phyloP scores from a whole-genome alignment of 2,113 vertebrate genomes.

The Prolemur simus region DNA sequence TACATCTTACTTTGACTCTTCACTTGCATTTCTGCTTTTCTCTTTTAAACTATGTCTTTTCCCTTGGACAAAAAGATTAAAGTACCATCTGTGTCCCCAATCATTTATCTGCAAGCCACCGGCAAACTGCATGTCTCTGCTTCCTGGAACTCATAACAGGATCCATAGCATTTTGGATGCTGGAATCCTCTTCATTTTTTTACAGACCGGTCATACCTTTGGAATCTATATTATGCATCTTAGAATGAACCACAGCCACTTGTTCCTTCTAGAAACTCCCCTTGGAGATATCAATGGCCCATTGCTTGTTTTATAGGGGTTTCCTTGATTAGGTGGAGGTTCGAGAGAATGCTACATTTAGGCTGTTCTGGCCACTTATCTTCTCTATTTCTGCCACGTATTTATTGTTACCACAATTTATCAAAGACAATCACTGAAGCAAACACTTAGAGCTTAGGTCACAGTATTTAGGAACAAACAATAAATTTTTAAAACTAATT shows the following conservation, averaged over 20 bases:
- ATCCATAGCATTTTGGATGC: background rate
- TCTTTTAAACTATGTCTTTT: background rate
- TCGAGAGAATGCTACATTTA: background rate
- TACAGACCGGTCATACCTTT: background rate
- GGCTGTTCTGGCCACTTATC: background rate
- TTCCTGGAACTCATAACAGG: background rate
- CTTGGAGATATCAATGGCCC: background rate
- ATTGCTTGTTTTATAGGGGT: background rate
- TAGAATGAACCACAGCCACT: background rate
- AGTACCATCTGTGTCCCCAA: background rate
- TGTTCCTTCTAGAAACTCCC: background rate
- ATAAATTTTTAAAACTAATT: background rate
- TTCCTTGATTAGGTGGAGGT: background rate
- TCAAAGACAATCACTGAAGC: background rate
- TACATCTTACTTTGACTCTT: background rate
- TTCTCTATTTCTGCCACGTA: background rate
- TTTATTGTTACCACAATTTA: background rate
- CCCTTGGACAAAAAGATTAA: background rate
- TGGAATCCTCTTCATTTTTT: background rate
- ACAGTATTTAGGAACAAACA: background rate
- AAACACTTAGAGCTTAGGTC: background rate
- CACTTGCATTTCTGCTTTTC: background rate
- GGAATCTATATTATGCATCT: background rate
- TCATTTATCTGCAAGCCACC: background rate
- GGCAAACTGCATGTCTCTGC: background rate